These are phyloP conservation scores for Molossus molossus DNA, from an alignment of 2,797 vertebrate genomes.

Conservation along the genomic window DNA sequence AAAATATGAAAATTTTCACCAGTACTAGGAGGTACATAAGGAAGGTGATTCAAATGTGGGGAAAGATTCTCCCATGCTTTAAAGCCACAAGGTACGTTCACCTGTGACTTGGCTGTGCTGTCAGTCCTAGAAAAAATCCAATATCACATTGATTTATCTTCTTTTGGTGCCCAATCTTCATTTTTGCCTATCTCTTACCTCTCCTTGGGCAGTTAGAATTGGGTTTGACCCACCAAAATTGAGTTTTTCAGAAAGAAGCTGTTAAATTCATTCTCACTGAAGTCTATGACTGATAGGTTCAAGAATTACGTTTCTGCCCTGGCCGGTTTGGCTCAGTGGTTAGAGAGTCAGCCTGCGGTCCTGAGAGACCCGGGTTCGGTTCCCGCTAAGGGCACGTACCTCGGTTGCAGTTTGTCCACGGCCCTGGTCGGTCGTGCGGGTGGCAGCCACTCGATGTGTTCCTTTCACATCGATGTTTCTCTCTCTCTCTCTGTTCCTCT, in stretches of 20 bases:
- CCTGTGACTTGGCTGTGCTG: conserved; percentile 1
- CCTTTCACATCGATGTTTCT: no score
- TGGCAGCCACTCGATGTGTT: no score
- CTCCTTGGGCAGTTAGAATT: conserved; percentile 51
- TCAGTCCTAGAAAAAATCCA: background rate
- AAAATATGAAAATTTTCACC: background rate
- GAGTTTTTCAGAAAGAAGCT: conserved; percentile 58
- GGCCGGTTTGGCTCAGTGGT: no score
- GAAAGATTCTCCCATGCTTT: background rate
- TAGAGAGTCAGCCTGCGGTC: no score
- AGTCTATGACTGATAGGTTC: background rate
- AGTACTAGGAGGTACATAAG: background rate
- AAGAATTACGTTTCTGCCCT: background rate
- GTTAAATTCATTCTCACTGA: conserved; percentile 54
- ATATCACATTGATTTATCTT: background rate
- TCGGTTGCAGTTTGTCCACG: no score
- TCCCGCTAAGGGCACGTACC: no score
- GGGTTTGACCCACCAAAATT: conserved; percentile 17
- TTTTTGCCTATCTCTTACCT: background rate
- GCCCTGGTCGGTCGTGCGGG: no score
- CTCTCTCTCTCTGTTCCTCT: no score
- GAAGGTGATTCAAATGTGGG: background rate
- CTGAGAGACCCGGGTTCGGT: no score
- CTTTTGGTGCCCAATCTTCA: background rate
- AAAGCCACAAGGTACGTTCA: conserved; percentile 59